These are phyloP conservation scores for Dendrophyllia cribrosa DNA, from an alignment of 64 coral and sea anemone genomes.

Conservation along the genomic window DNA sequence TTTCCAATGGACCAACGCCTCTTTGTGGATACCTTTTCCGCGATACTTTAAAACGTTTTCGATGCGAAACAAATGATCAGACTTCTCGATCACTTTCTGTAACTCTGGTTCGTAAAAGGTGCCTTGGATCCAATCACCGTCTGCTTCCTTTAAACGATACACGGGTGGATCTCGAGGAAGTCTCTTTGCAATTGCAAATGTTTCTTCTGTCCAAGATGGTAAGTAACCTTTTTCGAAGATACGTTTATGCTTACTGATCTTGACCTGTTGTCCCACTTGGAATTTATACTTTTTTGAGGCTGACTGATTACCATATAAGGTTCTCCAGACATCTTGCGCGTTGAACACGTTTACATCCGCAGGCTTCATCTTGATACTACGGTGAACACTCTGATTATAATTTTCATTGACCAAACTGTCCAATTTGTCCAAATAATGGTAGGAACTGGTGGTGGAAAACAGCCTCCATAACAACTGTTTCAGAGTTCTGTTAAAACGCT, in stretches of 20 bases:
- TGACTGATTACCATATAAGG: conserved; percentile 3
- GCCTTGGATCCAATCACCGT: no score
- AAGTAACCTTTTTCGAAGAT: conserved; percentile 50
- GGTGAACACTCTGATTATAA: background rate
- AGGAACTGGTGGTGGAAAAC: conserved; percentile 22
- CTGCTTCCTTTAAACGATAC: background rate
- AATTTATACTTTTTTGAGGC: background rate
- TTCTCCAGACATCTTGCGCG: background rate
- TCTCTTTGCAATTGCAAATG: conserved; percentile 23
- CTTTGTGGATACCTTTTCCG: background rate
- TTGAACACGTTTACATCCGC: background rate
- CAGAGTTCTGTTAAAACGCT: background rate
- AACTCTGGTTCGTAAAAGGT: conserved; percentile 51
- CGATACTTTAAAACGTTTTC: conserved; percentile 2
- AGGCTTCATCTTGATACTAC: background rate
- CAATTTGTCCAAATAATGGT: conserved; percentile 6
- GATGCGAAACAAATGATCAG: conserved; percentile 42
- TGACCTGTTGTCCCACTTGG: conserved; percentile 33
- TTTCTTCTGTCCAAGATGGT: conserved; percentile 10
- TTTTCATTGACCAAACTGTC: conserved; percentile 13
- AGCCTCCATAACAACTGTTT: conserved; percentile 30
- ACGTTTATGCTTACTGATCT: conserved; percentile 40
- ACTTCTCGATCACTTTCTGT: conserved; percentile 22
- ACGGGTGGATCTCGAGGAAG: conserved; percentile 29
- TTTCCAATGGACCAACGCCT: background rate